Conservation (phyloP, 2,888 invertebrate species). For the Brachycybe producta region DNA sequence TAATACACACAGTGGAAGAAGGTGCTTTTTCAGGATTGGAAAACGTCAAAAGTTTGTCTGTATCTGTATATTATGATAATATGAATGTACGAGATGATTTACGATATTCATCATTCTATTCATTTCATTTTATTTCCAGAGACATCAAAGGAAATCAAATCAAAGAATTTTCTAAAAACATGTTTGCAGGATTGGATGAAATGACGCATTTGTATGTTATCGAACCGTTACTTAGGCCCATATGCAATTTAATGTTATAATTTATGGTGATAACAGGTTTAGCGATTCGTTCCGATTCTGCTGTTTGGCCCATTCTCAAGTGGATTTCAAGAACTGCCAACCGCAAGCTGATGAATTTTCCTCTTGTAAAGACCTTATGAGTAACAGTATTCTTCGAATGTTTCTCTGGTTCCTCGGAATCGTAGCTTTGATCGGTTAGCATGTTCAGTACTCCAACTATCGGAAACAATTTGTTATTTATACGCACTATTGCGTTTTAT, state of each 20-base stretch:
- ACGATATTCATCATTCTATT: not conserved
- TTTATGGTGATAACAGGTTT: slow-evolving; percentile 18
- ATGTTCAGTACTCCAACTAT: not conserved
- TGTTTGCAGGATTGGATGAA: slow-evolving; percentile 24
- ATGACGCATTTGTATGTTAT: slow-evolving; percentile 23
- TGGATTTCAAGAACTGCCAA: slow-evolving; percentile 24
- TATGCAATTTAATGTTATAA: not conserved
- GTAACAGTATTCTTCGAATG: slow-evolving; percentile 25
- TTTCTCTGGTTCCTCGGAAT: slow-evolving; percentile 27
- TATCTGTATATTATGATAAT: slow-evolving; percentile 2
- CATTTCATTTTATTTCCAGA: slow-evolving; percentile 16
- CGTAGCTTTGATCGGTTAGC: slow-evolving; percentile 23
- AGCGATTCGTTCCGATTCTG: slow-evolving; percentile 28
- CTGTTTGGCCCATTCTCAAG: slow-evolving; percentile 24
- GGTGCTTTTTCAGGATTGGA: slow-evolving; percentile 25
- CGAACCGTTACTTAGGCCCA: not conserved
- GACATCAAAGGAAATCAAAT: slow-evolving; percentile 25
- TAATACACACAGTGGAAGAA: slow-evolving; percentile 24
- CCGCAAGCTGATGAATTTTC: slow-evolving; percentile 28
- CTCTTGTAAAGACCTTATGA: slow-evolving; percentile 29
- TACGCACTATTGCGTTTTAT: too few species aligned
- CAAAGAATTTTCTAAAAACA: slow-evolving; percentile 25
- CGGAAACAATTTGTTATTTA: too few species aligned
- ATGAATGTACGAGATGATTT: not conserved
- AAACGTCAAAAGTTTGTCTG: slow-evolving; percentile 23